A percentile compares a stretch with the other conserved stretches of the same genome.
phyloP scores from a whole-genome alignment of 2,113 vertebrate genomes.

The Mesitornis unicolor region DNA sequence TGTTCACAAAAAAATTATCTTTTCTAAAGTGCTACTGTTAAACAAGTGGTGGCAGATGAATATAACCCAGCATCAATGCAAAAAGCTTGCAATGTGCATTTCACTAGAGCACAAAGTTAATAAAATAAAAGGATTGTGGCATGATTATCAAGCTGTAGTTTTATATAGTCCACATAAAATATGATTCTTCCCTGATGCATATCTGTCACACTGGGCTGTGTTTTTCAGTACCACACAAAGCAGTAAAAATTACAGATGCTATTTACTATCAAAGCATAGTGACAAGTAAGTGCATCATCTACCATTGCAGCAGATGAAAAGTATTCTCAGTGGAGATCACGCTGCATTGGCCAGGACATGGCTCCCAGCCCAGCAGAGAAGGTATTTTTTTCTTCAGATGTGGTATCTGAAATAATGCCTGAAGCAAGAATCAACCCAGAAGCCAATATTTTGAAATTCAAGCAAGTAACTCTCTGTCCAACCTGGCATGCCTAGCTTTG shows the following conservation, averaged over 20 bases:
- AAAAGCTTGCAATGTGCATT: background rate
- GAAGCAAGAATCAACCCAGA: constrained; percentile 20
- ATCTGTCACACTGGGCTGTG: background rate
- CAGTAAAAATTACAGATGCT: background rate
- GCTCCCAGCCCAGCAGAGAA: background rate
- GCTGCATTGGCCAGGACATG: background rate
- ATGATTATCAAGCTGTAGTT: background rate
- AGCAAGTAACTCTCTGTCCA: constrained; percentile 14
- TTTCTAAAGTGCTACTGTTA: background rate
- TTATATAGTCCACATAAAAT: background rate
- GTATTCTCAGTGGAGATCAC: background rate
- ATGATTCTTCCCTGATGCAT: background rate
- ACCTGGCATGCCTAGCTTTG: background rate
- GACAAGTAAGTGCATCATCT: background rate
- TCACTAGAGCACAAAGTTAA: background rate
- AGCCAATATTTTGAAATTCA: constrained; percentile 8
- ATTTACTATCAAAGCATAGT: background rate
- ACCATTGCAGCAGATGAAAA: background rate
- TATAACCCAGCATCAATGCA: background rate
- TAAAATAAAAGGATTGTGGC: background rate
- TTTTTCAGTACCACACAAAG: background rate
- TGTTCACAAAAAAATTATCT: background rate
- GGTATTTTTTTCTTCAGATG: background rate
- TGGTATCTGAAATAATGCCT: background rate
- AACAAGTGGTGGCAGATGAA: background rate